Percentiles rank a stretch among this genome's conserved stretches.
Evolutionary conservation across 2,888 invertebrate genomes (phyloP).

Genomic region (Syritta pipiens): DNA sequence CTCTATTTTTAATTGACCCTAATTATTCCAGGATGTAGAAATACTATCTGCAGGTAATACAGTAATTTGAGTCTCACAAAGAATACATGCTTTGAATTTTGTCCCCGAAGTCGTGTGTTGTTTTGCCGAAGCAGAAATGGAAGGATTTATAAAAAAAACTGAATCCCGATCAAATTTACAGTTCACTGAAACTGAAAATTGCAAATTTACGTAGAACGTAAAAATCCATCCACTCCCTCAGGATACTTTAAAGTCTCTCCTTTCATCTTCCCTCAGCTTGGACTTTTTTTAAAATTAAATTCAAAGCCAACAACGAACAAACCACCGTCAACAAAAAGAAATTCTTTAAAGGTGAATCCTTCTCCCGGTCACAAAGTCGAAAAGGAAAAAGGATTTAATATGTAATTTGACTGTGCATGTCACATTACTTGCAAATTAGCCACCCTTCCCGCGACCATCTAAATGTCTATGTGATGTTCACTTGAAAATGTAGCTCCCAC

Average conservation of each 20-base stretch:
- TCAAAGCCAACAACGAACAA: slow-evolving; percentile 64
- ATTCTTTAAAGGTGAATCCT: slow-evolving; percentile 50
- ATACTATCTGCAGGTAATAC: too few species aligned
- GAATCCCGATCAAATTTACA: slow-evolving; percentile 46
- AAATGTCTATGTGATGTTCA: slow-evolving; percentile 33
- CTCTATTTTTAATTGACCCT: too few species aligned
- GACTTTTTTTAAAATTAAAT: slow-evolving; percentile 57
- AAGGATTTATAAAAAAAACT: background rate
- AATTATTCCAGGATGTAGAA: too few species aligned
- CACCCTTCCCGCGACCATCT: slow-evolving; percentile 17
- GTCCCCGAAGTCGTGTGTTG: too few species aligned
- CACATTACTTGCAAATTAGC: slow-evolving; percentile 69
- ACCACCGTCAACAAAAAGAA: slow-evolving; percentile 20
- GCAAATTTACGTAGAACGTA: slow-evolving; percentile 53
- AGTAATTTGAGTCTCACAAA: too few species aligned
- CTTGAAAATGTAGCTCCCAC: slow-evolving; percentile 39
- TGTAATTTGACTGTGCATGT: slow-evolving; percentile 68
- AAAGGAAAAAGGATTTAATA: slow-evolving; percentile 49
- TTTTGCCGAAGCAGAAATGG: slow-evolving; percentile 13
- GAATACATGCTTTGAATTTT: too few species aligned
- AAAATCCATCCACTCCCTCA: slow-evolving; percentile 51
- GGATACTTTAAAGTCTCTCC: slow-evolving; percentile 48
- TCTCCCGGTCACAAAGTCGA: slow-evolving; percentile 20
- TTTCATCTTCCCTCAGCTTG: slow-evolving; percentile 41
- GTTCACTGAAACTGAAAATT: slow-evolving; percentile 67